Base-by-base conservation (phyloP, 37 sponge, comb jelly and placozoan genomes). In the Sycon ciliatum region DNA sequence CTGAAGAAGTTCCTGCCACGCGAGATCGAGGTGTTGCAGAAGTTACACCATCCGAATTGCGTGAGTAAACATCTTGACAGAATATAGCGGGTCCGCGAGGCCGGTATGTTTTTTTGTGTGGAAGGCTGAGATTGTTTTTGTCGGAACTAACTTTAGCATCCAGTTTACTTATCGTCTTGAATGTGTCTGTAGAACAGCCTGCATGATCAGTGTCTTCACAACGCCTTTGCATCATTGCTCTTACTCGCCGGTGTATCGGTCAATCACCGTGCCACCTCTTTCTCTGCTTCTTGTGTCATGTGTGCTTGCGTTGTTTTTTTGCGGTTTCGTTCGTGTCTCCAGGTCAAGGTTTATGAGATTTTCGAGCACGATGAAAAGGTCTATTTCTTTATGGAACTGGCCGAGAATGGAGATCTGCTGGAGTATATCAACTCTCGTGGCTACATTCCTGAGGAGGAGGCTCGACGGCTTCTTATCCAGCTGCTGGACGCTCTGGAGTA, bases 351-450 rank as follows among this genome's bases (percentile, higher is more conserved):
- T 60, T 57, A 76, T 68, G 91, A 90, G 16, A 87, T 95, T 4
- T 65, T 95, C 23, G 74, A 75, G 38, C 86, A 90, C 0, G 82
- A 84, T 1, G 76, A 82, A 9, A 54, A 82, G 38, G 63, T 87
- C 23, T 95, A 76, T 64, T 46, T 95, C 32, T 72, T 95, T 13
- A 87, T 95, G 88, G 88, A 95, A 36, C 65, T 87, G 56, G 96
- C 91, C 2, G 88, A 87, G 39, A 74, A 78, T 4, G 94, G 94
- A 34, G 94, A 93, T 73, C 79, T 93, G 6, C 84, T 93, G 38
- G 94, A 93, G 31, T 92, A 73, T 75, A 87, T 92, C 68, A 91
- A 91, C 73, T 67, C 70, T 24, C 69, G 72, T 20, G 60, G 77
- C 52, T 56, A 71, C 33, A 81, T 93, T 6, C 68, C 82, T 16